Percentiles rank a stretch among this genome's conserved stretches.
These are phyloP conservation scores for Sus cebifrons DNA, from an alignment of 2,797 vertebrate species.

Conservation along the genomic window DNA sequence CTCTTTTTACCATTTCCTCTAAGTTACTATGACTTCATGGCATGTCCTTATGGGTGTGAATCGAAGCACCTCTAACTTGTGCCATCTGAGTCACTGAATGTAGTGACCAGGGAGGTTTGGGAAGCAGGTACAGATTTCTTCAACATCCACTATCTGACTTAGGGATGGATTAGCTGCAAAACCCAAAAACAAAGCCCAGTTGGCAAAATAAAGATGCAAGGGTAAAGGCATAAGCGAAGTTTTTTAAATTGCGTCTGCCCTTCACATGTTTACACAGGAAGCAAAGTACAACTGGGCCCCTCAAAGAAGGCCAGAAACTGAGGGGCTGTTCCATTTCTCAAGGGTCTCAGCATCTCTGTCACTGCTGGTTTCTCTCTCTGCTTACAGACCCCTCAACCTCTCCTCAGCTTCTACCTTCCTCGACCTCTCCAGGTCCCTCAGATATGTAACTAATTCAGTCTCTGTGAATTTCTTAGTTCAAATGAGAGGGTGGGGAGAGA, in stretches of 20 bases:
- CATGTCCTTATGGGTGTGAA: not conserved
- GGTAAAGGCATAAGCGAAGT: not conserved
- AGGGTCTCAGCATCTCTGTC: not conserved
- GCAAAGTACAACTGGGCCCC: not conserved
- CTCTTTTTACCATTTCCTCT: not conserved
- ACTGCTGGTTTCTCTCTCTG: not conserved
- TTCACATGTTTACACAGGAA: not conserved
- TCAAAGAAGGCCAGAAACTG: slow-evolving; percentile 4
- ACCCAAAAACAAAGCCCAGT: not conserved
- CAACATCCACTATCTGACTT: not conserved
- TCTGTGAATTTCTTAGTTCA: not conserved
- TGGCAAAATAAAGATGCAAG: not conserved
- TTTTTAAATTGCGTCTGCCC: not conserved
- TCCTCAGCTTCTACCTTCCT: not conserved
- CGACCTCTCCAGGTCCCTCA: not conserved
- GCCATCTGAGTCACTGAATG: not conserved
- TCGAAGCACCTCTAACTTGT: not conserved
- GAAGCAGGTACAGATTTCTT: not conserved
- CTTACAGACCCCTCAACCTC: not conserved
- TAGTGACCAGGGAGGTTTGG: not conserved
- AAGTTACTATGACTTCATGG: not conserved
- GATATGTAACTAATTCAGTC: not conserved
- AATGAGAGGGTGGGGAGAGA: not conserved
- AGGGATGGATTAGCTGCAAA: not conserved
- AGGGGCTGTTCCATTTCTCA: not conserved